Conservation (phyloP, 2,888 invertebrate species). For the Sminthurides aquaticus region DNA sequence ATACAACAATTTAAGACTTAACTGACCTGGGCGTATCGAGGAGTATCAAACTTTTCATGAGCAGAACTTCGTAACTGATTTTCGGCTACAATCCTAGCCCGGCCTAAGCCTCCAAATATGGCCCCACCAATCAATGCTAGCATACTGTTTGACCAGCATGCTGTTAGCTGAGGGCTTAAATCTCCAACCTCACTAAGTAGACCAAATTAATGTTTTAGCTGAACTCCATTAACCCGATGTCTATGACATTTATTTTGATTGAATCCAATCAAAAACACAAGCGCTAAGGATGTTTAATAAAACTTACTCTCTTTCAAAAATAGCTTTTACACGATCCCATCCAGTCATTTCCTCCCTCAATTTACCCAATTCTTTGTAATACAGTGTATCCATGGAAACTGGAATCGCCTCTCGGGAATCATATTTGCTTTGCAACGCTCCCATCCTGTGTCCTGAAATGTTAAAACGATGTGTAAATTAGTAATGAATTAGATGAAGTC, state of each 20-base stretch:
- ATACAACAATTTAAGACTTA: background rate
- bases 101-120: constrained; percentile 47
- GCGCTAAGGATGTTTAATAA: background rate
- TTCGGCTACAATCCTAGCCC: constrained; percentile 43
- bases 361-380: constrained; percentile 10
- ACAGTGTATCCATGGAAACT: background rate
- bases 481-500: too few species aligned
- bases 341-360: constrained; percentile 29
- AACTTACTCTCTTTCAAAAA: constrained; percentile 27
- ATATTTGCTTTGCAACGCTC: too few species aligned
- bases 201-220: too few species aligned
- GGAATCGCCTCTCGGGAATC: background rate
- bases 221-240: too few species aligned
- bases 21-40: constrained; percentile 43
- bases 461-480: too few species aligned
- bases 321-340: constrained; percentile 29
- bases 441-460: too few species aligned
- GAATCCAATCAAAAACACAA: background rate
- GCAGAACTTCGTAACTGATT: constrained; percentile 43
- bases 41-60: constrained; percentile 42
- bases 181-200: background rate
- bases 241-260: background rate
- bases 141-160: background rate
- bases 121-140: constrained; percentile 58
- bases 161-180: background rate